A percentile compares a stretch with the other conserved stretches of the same genome.
phyloP scores from a whole-genome alignment of 2,113 vertebrate genomes.

The Suricata suricatta region DNA sequence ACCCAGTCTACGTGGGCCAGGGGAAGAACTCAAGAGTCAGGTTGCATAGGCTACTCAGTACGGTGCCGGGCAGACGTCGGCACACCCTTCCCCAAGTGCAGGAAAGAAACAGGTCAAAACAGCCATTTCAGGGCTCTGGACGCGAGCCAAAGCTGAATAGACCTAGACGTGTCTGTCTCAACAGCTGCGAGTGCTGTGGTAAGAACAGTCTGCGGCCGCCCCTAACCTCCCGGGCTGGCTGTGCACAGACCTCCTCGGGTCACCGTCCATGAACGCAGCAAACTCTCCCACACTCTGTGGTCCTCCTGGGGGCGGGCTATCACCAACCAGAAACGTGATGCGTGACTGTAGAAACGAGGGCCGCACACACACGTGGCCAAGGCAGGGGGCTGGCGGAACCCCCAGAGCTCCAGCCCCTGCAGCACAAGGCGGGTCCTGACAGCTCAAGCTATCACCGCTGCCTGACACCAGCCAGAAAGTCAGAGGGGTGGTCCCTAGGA shows the following conservation, averaged over 20 bases:
- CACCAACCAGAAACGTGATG: background rate
- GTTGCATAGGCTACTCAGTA: too few relatives aligned
- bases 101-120: background rate
- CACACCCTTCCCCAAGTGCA: background rate
- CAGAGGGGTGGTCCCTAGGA: background rate
- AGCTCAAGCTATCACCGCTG: background rate
- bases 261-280: background rate
- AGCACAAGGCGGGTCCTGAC: background rate
- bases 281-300: background rate
- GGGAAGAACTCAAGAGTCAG: background rate
- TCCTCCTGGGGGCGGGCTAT: background rate
- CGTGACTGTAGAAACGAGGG: background rate
- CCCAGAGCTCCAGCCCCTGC: background rate
- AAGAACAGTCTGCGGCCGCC: background rate
- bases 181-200: rapidly evolving
- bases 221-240: background rate
- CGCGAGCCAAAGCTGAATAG: background rate
- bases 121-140: background rate
- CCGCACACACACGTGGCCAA: too few relatives aligned
- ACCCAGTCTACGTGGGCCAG: background rate
- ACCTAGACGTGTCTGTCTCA: background rate
- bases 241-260: background rate
- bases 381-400: background rate
- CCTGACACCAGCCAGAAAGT: background rate
- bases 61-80: background rate